A percentile compares a stretch with the other conserved stretches of the same genome.
These are phyloP conservation scores for Mamestra configurata DNA, from an alignment of 1,140 invertebrate species.

Conservation along the genomic window DNA sequence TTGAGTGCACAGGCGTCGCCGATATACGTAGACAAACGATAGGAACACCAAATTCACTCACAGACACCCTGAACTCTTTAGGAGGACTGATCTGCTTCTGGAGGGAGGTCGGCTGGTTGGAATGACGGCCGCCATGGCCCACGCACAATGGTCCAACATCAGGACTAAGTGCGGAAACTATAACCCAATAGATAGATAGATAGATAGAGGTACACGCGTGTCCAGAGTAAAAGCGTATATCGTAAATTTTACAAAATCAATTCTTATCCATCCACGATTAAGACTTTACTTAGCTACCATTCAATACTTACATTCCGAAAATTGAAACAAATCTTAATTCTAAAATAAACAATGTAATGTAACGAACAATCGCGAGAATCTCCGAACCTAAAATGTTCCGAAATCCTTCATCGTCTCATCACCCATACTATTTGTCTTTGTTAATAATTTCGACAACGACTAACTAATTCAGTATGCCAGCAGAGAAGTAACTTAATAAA, in stretches of 20 bases:
- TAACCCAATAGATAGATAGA: too few relatives aligned
- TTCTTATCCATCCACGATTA: neutral
- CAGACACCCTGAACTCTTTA: too few relatives aligned
- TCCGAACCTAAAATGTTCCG: neutral
- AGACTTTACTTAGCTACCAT: neutral
- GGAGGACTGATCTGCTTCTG: too few relatives aligned
- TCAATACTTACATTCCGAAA: neutral
- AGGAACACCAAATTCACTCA: too few relatives aligned
- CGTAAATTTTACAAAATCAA: neutral
- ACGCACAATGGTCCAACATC: too few relatives aligned
- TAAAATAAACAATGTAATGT: constrained; percentile 8
- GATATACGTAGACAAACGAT: too few relatives aligned
- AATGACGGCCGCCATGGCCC: too few relatives aligned
- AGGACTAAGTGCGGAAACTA: too few relatives aligned
- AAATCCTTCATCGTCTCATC: constrained; percentile 2
- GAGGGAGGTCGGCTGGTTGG: too few relatives aligned
- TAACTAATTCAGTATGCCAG: constrained; percentile 32
- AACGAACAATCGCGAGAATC: neutral
- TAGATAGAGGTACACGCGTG: neutral
- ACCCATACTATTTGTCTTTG: constrained; percentile 18
- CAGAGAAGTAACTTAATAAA: constrained; percentile 24
- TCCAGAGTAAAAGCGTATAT: neutral
- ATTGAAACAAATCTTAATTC: constrained; percentile 11
- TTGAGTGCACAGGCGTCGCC: too few relatives aligned
- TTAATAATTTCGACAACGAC: constrained; percentile 43